Evolutionary conservation across 2,113 vertebrate species (phyloP), one percentile per base, ranked within the genome.

Genomic region (Dicrurus megarhynchus): DNA sequence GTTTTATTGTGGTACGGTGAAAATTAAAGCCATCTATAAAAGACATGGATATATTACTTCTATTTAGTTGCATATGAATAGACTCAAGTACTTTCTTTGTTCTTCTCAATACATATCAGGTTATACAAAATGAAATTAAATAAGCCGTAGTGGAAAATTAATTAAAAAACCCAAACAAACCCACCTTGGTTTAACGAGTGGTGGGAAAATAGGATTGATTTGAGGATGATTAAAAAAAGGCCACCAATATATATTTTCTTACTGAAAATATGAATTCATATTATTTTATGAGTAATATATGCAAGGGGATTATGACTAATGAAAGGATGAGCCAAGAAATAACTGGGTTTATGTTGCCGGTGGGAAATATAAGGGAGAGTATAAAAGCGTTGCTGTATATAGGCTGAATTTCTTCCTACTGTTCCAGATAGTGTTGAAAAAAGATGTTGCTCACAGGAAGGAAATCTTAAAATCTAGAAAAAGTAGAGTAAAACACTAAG

Each of bases 11-110:
- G 35, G 11, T 87, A 77, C 13, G 2, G 37, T 89, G 76, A 84
- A 96, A 96, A 96, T 95, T 94, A 92, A 95, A 97, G 32, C 41
- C 79, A 95, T 95, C 83, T 46, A 60, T 95, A 90, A 97, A 88
- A 86, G 44, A 88, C 60, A 75, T 74, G 64, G 65, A 71, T 92
- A 44, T 90, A 92, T 90, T 28, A 71, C 80, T 90, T 96, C 76
- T 60, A 64, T 92, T 89, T 90, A 90, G 92, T 71, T 71, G 26
- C 30, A 26, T 90, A 84, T 86, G 80, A 88, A 90, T 93, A 77
- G 52, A 84, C 24, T 24, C 49, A 73, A 81, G 39, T 68, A 67
- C 78, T 95, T 89, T 42, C 24, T 52, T 94, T 81, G 49, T 80
- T 77, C 78, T 88, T 39, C 28, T 87, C 50, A 14, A 16, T 70